phyloP scores from a whole-genome alignment of 2,113 vertebrate species.

The Electrona antarctica region DNA sequence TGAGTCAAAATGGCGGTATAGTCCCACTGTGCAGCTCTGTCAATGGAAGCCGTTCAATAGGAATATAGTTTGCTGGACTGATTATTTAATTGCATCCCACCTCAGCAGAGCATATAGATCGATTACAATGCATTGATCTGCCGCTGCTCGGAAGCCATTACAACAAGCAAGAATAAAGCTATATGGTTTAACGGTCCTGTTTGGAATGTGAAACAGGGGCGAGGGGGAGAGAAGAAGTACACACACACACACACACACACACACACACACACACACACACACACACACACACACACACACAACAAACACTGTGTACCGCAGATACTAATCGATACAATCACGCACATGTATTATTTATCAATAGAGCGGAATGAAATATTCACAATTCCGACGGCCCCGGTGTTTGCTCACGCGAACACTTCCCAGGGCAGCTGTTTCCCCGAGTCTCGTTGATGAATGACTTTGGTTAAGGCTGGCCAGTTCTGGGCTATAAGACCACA shows the following conservation, averaged over 20 bases:
- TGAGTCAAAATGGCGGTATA: too few species aligned
- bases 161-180: not conserved
- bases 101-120: conserved; percentile 16
- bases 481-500: conserved; percentile 14
- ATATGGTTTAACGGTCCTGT: not conserved
- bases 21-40: too few species aligned
- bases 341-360: conserved; percentile 60
- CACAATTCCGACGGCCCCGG: conserved; percentile 3
- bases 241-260: too few species aligned
- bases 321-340: conserved; percentile 47
- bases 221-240: not conserved
- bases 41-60: not conserved
- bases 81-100: conserved; percentile 41
- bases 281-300: too few species aligned
- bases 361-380: conserved; percentile 27
- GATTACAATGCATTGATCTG: conserved; percentile 38
- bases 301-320: conserved; percentile 17
- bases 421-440: conserved; percentile 33
- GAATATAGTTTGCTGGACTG: conserved; percentile 26
- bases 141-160: conserved; percentile 12
- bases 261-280: too few species aligned
- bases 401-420: conserved; percentile 6
- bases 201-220: not conserved
- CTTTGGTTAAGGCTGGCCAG: conserved; percentile 40
- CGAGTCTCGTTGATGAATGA: conserved; percentile 53